A percentile compares a stretch with the other conserved stretches of the same genome.
Conservation (phyloP, 2,113 vertebrate genomes). For the Microtus pennsylvanicus region DNA sequence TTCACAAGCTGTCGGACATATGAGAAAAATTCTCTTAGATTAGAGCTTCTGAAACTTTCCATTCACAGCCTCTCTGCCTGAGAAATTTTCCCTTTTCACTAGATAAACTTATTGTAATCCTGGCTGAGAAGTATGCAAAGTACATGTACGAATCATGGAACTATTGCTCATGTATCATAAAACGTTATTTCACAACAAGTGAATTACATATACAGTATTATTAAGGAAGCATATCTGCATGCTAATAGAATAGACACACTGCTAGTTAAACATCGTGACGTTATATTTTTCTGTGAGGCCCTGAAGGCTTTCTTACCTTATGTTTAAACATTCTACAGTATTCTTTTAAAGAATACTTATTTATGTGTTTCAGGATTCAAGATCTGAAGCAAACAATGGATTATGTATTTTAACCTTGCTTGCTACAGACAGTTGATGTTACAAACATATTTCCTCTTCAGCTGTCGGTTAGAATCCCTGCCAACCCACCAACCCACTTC, state of each 20-base stretch:
- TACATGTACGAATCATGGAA: too few species aligned
- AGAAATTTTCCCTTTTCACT: not conserved
- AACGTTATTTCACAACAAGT: not conserved
- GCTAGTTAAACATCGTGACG: not conserved
- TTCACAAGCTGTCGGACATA: not conserved
- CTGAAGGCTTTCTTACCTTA: not conserved
- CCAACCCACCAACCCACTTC: not conserved
- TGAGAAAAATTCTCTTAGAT: not conserved
- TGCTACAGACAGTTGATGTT: not conserved
- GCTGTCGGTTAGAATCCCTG: not conserved
- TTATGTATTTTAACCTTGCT: not conserved
- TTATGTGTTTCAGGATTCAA: not conserved
- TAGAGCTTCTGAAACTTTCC: not conserved
- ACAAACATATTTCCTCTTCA: not conserved
- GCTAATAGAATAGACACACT: not conserved
- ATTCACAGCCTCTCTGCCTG: not conserved
- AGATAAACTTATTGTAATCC: not conserved
- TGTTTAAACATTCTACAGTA: not conserved
- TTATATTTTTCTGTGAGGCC: not conserved
- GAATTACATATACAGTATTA: not conserved
- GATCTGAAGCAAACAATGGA: not conserved
- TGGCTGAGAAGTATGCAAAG: not conserved
- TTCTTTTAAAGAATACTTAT: not conserved
- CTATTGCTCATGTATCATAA: not conserved
- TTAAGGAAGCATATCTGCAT: not conserved